phyloP scores from a whole-genome alignment of 2,888 invertebrate genomes.

The Clostera curtula region DNA sequence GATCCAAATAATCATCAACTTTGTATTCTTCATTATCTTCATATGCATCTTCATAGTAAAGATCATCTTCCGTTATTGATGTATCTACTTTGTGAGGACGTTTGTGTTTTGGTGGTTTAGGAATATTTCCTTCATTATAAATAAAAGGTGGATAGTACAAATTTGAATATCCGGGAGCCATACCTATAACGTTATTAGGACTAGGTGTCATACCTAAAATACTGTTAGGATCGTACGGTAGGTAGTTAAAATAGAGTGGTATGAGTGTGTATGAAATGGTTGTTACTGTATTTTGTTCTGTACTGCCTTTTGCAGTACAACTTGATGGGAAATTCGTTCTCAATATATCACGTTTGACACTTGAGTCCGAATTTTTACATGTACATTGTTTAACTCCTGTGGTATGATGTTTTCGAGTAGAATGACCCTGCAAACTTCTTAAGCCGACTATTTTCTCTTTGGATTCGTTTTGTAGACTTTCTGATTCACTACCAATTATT shows the following conservation, averaged over 20 bases:
- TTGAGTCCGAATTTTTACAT: constrained; percentile 25
- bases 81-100: constrained; percentile 28
- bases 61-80: constrained; percentile 17
- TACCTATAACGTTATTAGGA: constrained; percentile 8
- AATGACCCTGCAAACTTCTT: constrained; percentile 35
- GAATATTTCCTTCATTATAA: constrained; percentile 22
- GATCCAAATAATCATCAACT: constrained; percentile 13
- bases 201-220: too few species aligned
- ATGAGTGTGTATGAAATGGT: constrained; percentile 7
- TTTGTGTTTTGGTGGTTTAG: constrained; percentile 29
- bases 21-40: constrained; percentile 20
- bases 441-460: constrained; percentile 41
- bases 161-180: constrained; percentile 6
- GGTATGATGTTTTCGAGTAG: constrained; percentile 6
- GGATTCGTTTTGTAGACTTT: constrained; percentile 10
- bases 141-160: constrained; percentile 28
- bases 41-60: constrained; percentile 28
- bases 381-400: constrained; percentile 21
- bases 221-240: too few species aligned
- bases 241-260: constrained; percentile 10
- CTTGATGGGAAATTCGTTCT: not conserved
- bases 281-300: constrained; percentile 8
- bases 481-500: constrained; percentile 2
- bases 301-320: not conserved
- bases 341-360: not conserved